Conservation (phyloP, 2,888 invertebrate species). For the Euclidia mi region DNA sequence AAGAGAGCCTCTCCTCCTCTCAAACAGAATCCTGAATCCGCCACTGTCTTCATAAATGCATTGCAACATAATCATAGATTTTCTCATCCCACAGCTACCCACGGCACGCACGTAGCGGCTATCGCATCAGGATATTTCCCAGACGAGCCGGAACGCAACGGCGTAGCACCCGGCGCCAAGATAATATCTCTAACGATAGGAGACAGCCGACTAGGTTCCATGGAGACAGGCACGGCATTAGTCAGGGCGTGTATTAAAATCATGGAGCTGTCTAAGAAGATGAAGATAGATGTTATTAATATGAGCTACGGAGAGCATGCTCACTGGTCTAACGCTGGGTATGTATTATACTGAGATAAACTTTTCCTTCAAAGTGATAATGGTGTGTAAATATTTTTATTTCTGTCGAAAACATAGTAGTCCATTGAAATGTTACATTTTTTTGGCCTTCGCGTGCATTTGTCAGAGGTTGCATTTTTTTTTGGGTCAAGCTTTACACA, state of each 20-base stretch:
- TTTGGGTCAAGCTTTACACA: too few species aligned
- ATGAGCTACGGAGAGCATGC: constrained; percentile 99
- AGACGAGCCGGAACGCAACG: constrained; percentile 96
- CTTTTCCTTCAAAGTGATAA: neutral
- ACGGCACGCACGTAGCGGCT: constrained; percentile 99
- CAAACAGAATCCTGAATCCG: too few species aligned
- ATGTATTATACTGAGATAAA: neutral
- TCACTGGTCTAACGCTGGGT: constrained; percentile 97
- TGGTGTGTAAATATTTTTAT: neutral
- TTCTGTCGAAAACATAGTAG: too few species aligned
- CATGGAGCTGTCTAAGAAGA: constrained; percentile 92
- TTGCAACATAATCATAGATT: neutral
- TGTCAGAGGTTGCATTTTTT: too few species aligned
- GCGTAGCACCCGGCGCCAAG: constrained; percentile 99
- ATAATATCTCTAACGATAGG: constrained; percentile 98
- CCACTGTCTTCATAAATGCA: too few species aligned
- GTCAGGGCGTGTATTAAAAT: constrained; percentile 97
- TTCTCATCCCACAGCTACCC: constrained; percentile 91
- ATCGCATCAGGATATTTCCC: constrained; percentile 98
- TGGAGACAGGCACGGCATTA: constrained; percentile 99
- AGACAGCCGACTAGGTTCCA: constrained; percentile 96
- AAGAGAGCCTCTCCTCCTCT: too few species aligned
- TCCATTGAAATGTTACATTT: too few species aligned
- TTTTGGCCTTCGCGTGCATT: too few species aligned
- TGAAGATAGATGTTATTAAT: constrained; percentile 96